Percentiles rank a stretch among this genome's conserved stretches.
Evolutionary conservation across 2,797 vertebrate species (phyloP).

Genomic region (Phataginus tetradactyla): DNA sequence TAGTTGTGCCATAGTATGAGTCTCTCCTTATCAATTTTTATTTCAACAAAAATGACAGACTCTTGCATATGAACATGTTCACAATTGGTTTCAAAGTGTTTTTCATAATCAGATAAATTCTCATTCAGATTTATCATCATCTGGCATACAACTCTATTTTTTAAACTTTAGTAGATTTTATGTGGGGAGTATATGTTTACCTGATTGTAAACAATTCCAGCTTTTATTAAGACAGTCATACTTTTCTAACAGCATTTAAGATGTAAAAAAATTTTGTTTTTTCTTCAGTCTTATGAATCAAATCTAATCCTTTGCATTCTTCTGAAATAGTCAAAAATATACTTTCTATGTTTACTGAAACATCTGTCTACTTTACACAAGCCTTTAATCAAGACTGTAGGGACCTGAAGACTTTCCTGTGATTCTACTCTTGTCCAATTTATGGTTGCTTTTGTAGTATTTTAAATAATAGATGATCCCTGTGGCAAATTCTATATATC

Average conservation of each 20-base stretch:
- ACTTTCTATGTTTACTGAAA: not conserved
- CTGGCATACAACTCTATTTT: not conserved
- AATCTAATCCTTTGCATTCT: not conserved
- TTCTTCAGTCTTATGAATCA: not conserved
- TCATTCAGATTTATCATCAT: not conserved
- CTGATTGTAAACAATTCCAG: not conserved
- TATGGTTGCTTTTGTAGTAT: not conserved
- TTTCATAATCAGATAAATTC: not conserved
- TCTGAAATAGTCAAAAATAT: not conserved
- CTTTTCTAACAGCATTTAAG: not conserved
- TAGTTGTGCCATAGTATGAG: not conserved
- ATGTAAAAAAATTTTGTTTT: not conserved
- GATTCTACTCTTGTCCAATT: not conserved
- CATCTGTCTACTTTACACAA: not conserved
- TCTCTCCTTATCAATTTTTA: not conserved
- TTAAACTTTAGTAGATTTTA: not conserved
- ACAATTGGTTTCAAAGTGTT: not conserved
- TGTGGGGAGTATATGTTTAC: not conserved
- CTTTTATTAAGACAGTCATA: not conserved
- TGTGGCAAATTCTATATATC: not conserved
- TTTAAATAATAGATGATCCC: not conserved
- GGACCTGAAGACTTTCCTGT: not conserved
- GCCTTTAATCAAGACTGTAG: not conserved
- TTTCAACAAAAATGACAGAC: not conserved
- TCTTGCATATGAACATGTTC: not conserved